phyloP scores from a whole-genome alignment of 1,140 invertebrate genomes.

The Lepidurus couesii region DNA sequence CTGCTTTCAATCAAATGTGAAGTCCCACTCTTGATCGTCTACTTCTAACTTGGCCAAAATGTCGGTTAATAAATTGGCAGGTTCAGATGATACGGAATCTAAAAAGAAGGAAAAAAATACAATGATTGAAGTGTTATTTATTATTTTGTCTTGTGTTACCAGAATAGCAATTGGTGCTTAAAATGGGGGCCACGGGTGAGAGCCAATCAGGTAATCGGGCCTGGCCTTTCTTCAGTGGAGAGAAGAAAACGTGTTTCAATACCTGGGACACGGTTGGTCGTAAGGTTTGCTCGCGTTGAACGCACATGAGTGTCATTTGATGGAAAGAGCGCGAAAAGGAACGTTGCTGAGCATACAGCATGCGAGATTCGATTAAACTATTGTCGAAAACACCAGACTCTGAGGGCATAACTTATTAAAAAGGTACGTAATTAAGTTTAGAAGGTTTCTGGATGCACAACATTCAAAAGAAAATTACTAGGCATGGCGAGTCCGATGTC shows the following conservation, averaged over 20 bases:
- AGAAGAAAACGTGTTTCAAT: conserved; percentile 68
- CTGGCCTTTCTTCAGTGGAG: conserved; percentile 48
- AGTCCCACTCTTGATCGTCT: conserved; percentile 48
- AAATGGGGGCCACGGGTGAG: conserved; percentile 50
- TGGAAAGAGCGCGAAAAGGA: conserved; percentile 68
- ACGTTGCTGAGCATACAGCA: conserved; percentile 43
- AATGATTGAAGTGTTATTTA: not conserved
- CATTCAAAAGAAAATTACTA: conserved; percentile 1
- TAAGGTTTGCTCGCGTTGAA: conserved; percentile 57
- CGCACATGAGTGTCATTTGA: conserved; percentile 63
- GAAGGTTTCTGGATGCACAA: not conserved
- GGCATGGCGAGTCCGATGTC: conserved; percentile 49
- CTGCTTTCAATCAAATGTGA: conserved; percentile 32
- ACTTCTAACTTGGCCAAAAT: conserved; percentile 45
- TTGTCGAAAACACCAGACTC: conserved; percentile 42
- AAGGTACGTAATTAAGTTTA: not conserved
- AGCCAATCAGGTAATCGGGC: conserved; percentile 47
- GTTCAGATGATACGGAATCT: conserved; percentile 41
- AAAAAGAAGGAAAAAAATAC: conserved; percentile 34
- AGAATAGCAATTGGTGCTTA: conserved; percentile 45
- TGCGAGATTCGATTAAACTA: conserved; percentile 45
- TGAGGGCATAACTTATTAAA: conserved; percentile 40
- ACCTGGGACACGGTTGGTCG: conserved; percentile 60
- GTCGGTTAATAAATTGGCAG: conserved; percentile 43
- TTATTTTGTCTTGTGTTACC: conserved; percentile 41